Percentiles rank a stretch among this genome's conserved stretches.
Conservation (phyloP, 2,113 vertebrate species). For the Phyllopteryx taeniolatus region DNA sequence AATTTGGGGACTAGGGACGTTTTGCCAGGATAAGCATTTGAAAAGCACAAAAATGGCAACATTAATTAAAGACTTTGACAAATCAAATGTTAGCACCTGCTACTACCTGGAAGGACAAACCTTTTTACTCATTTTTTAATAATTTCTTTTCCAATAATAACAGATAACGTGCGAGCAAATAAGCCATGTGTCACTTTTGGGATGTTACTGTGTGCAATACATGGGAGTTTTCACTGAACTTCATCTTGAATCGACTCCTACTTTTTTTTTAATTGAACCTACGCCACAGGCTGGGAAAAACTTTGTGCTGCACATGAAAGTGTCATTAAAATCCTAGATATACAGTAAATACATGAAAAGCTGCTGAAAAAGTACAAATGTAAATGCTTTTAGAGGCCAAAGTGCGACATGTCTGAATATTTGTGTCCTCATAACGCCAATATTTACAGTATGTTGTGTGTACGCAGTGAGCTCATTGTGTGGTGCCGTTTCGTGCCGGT, state of each 20-base stretch:
- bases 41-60: background rate
- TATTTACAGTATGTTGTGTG: conserved; percentile 32
- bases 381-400: conserved; percentile 31
- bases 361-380: background rate
- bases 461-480: conserved; percentile 9
- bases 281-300: conserved; percentile 9
- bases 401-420: conserved; percentile 44
- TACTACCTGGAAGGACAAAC: background rate
- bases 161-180: background rate
- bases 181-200: conserved; percentile 1
- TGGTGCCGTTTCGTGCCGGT: conserved; percentile 69
- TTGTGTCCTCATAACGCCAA: conserved; percentile 19
- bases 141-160: background rate
- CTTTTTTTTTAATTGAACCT: background rate
- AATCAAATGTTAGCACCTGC: background rate
- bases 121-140: background rate
- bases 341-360: conserved; percentile 31
- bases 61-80: background rate
- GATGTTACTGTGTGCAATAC: background rate
- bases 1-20: background rate
- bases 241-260: background rate
- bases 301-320: conserved; percentile 32
- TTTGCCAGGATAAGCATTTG: background rate
- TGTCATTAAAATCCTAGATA: background rate
- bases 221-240: background rate